Evolutionary conservation across 2,888 invertebrate genomes (phyloP).

Genomic region (Cinara cedri): DNA sequence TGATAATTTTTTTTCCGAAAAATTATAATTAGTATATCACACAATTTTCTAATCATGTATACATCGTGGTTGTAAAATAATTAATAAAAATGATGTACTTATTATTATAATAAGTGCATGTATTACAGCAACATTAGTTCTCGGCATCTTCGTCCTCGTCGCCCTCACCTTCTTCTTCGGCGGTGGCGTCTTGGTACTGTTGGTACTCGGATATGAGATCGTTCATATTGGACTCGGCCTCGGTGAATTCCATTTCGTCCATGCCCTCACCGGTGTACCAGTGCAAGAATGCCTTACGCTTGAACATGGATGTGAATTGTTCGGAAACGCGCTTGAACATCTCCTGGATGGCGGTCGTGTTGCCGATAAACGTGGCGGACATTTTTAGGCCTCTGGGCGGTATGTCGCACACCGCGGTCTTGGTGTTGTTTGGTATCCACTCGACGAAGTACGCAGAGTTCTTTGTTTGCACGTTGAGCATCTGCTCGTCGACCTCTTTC

Average conservation of each 20-base stretch:
- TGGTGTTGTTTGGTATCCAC: constrained; percentile 67
- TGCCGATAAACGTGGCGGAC: constrained; percentile 71
- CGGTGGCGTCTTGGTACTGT: background rate
- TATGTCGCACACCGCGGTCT: constrained; percentile 81
- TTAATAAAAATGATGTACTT: too few species aligned
- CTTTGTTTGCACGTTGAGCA: background rate
- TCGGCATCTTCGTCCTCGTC: background rate
- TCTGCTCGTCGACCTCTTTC: constrained; percentile 69
- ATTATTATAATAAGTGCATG: too few species aligned
- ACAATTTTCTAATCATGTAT: too few species aligned
- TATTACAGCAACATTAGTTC: too few species aligned
- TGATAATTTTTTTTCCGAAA: too few species aligned
- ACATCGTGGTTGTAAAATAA: too few species aligned
- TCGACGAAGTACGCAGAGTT: background rate
- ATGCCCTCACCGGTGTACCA: constrained; percentile 65
- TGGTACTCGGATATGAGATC: background rate
- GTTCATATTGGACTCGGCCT: constrained; percentile 3
- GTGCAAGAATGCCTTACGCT: constrained; percentile 73
- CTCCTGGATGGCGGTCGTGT: constrained; percentile 68
- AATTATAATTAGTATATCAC: too few species aligned
- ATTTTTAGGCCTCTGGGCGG: constrained; percentile 73
- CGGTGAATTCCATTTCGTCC: background rate
- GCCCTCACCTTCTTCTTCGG: background rate
- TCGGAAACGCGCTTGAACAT: constrained; percentile 70
- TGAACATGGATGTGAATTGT: constrained; percentile 72